phyloP scores from a whole-genome alignment of 2,113 vertebrate species.

The Atlantisia rogersi region DNA sequence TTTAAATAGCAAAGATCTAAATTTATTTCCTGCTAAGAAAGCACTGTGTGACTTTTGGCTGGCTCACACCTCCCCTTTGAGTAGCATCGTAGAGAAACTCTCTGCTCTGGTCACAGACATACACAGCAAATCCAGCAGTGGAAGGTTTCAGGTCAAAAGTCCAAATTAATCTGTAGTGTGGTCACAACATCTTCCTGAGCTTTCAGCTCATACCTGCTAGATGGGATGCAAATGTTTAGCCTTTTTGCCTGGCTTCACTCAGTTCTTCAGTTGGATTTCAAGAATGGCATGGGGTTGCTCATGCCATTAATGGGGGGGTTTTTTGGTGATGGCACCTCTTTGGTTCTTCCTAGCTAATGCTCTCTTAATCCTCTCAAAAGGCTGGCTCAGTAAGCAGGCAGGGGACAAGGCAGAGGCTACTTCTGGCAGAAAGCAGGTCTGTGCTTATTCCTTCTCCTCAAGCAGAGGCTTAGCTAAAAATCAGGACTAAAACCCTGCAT shows the following conservation, averaged over 20 bases:
- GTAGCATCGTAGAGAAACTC: background rate
- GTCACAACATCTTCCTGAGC: background rate
- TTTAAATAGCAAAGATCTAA: background rate
- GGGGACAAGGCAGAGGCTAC: background rate
- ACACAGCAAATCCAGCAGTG: background rate
- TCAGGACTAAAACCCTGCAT: background rate
- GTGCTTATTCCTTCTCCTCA: background rate
- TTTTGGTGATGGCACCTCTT: background rate
- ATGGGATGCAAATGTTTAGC: background rate
- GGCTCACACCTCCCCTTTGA: background rate
- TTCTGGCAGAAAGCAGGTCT: background rate
- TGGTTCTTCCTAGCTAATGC: background rate
- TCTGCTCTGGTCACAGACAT: background rate
- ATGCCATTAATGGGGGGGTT: background rate
- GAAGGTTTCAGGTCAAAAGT: background rate
- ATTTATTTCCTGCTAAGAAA: slow-evolving; percentile 27
- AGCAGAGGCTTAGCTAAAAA: background rate
- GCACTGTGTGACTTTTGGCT: background rate
- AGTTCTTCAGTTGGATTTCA: background rate
- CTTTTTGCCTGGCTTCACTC: background rate
- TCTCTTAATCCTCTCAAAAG: background rate
- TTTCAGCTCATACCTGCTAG: background rate
- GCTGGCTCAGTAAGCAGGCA: fast-evolving
- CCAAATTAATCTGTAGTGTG: background rate
- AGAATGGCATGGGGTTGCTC: background rate